phyloP scores from a whole-genome alignment of 2,113 vertebrate species.

The Montifringilla adamsi region DNA sequence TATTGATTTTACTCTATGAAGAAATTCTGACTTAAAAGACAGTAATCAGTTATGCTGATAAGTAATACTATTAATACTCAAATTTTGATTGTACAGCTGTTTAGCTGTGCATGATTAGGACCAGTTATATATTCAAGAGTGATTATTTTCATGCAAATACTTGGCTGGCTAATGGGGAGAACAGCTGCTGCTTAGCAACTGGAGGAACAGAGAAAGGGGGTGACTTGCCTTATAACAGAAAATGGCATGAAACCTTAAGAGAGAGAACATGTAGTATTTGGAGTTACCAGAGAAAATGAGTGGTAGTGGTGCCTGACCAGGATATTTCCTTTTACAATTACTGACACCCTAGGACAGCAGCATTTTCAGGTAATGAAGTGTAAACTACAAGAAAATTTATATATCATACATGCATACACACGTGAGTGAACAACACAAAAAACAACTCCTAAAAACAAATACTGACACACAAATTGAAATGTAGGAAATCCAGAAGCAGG shows the following conservation, averaged over 20 bases:
- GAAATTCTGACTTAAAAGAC: neutral
- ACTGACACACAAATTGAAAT: neutral
- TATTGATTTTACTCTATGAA: neutral
- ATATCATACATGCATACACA: neutral
- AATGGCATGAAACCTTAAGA: neutral
- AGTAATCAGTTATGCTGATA: neutral
- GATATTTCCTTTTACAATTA: neutral
- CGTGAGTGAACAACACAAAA: neutral
- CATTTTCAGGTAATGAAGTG: neutral
- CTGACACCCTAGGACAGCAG: neutral
- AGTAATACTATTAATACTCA: neutral
- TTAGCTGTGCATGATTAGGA: slow-evolving; percentile 22
- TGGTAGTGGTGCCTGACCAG: neutral
- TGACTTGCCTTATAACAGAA: slow-evolving; percentile 22
- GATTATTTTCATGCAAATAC: slow-evolving; percentile 63
- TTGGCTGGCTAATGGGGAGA: slow-evolving; percentile 45
- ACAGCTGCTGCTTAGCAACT: slow-evolving; percentile 67
- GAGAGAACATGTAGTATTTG: neutral
- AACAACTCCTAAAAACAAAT: neutral
- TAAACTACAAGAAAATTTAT: neutral
- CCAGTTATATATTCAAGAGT: slow-evolving; percentile 19
- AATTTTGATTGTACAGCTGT: slow-evolving; percentile 10
- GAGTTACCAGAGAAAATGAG: neutral
- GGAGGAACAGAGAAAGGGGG: slow-evolving; percentile 34
- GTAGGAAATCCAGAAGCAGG: neutral